Evolutionary conservation across 2,797 vertebrate species (phyloP).

Genomic region (Enteromius argenteus): DNA sequence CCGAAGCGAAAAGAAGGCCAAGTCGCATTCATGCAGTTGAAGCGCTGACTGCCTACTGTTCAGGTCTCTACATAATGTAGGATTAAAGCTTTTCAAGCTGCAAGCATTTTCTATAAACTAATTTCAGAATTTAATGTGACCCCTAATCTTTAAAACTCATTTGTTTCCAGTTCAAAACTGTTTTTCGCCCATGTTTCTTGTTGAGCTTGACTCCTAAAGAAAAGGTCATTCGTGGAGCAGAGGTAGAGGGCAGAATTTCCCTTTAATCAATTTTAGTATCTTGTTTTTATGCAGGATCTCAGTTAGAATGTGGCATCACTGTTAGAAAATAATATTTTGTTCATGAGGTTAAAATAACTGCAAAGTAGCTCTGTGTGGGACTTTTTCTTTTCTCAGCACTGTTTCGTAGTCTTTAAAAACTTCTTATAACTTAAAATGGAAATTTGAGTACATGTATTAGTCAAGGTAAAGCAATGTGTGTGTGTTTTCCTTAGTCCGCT

Average conservation of each 20-base stretch:
- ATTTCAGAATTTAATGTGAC: slow-evolving; percentile 55
- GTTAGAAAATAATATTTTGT: neutral
- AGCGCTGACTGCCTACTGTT: slow-evolving; percentile 65
- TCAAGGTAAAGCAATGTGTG: neutral
- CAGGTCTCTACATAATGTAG: slow-evolving; percentile 58
- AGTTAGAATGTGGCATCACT: neutral
- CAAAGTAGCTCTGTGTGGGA: neutral
- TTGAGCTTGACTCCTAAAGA: slow-evolving; percentile 48
- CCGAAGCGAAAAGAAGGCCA: slow-evolving; percentile 71
- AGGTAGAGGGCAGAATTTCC: slow-evolving; percentile 2
- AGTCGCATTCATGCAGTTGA: slow-evolving; percentile 68
- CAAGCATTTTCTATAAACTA: slow-evolving; percentile 56
- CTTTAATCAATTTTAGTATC: neutral
- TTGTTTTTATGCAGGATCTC: neutral
- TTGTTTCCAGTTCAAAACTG: slow-evolving; percentile 52
- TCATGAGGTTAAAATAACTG: neutral
- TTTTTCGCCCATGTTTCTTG: slow-evolving; percentile 40
- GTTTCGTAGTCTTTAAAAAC: neutral
- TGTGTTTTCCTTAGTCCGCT: neutral
- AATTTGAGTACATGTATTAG: neutral
- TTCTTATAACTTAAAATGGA: neutral
- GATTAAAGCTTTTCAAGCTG: slow-evolving; percentile 68
- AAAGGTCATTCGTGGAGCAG: neutral
- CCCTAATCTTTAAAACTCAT: slow-evolving; percentile 17
- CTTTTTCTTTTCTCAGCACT: neutral